Evolutionary conservation across 1,140 invertebrate species (phyloP).

Genomic region (Drosophila biarmipes): DNA sequence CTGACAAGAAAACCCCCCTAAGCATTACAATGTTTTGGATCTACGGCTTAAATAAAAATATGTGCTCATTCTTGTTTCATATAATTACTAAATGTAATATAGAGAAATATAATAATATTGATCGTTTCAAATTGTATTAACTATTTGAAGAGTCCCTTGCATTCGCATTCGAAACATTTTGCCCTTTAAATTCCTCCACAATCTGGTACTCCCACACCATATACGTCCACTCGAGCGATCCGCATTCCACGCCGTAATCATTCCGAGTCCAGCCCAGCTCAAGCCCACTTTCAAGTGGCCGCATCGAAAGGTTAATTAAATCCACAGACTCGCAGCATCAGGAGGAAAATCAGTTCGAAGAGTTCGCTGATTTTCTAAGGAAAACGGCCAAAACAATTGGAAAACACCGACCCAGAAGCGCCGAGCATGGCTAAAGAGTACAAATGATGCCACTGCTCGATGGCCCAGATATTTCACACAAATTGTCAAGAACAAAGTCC

Average conservation of each 20-base stretch:
- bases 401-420: constrained; percentile 60
- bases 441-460: constrained; percentile 61
- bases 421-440: constrained; percentile 74
- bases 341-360: constrained; percentile 69
- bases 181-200: not conserved
- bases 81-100: too few relatives aligned
- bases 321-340: constrained; percentile 28
- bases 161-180: not conserved
- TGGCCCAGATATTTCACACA: constrained; percentile 60
- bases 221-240: not conserved
- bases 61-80: too few relatives aligned
- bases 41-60: too few relatives aligned
- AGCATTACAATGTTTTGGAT: too few relatives aligned
- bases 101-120: too few relatives aligned
- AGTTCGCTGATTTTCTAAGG: constrained; percentile 67
- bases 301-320: constrained; percentile 78
- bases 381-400: constrained; percentile 66
- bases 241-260: not conserved
- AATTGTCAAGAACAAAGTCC: constrained; percentile 58
- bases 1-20: too few relatives aligned
- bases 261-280: not conserved
- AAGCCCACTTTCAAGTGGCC: constrained; percentile 72
- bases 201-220: not conserved
- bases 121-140: too few relatives aligned
- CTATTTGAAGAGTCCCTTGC: too few relatives aligned